Conservation (phyloP, 2,113 vertebrate genomes). For the Ramphastos sulfuratus region DNA sequence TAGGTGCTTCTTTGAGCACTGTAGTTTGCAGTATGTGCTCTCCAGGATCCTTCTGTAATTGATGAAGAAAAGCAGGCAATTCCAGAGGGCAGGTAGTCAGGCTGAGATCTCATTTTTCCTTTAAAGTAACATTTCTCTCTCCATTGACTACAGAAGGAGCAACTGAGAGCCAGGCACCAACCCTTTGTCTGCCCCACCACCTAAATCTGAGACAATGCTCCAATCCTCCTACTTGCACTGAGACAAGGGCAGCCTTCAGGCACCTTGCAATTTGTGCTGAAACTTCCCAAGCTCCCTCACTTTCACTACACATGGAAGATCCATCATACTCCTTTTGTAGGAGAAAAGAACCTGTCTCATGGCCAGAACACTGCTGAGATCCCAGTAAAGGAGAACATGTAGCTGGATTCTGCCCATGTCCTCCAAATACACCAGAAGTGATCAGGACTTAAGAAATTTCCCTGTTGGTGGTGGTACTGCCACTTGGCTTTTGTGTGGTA, state of each 20-base stretch:
- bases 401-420: not conserved
- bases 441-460: not conserved
- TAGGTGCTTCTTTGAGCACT: not conserved
- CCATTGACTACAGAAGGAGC: not conserved
- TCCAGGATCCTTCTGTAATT: not conserved
- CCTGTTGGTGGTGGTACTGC: not conserved
- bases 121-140: not conserved
- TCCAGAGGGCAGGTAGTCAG: not conserved
- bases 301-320: not conserved
- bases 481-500: not conserved
- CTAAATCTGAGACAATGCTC: not conserved
- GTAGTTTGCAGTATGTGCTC: not conserved
- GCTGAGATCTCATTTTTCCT: not conserved
- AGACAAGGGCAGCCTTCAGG: not conserved
- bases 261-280: not conserved
- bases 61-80: not conserved
- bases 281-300: not conserved
- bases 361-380: not conserved
- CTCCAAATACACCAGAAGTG: not conserved
- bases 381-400: not conserved
- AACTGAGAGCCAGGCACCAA: not conserved
- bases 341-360: not conserved
- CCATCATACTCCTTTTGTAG: not conserved
- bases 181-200: not conserved
- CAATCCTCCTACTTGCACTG: not conserved